These are phyloP conservation scores for Dynastes tityus DNA, from an alignment of 2,888 invertebrate species.

Conservation along the genomic window DNA sequence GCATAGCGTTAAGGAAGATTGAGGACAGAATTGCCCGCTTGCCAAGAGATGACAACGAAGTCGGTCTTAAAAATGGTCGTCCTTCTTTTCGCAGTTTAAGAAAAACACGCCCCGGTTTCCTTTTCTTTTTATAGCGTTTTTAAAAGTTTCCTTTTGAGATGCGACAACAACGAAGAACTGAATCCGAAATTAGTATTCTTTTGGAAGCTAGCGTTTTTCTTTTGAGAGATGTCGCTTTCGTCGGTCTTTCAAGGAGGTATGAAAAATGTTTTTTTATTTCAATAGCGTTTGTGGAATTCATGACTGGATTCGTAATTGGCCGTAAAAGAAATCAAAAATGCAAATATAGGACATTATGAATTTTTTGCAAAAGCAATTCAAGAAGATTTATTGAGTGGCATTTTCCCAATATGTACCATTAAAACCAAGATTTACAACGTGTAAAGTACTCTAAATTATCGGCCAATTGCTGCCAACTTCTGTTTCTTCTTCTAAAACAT, in stretches of 20 bases:
- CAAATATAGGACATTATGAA: background rate
- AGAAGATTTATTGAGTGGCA: no score
- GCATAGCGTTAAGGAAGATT: background rate
- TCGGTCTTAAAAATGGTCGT: constrained; percentile 8
- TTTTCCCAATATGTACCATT: no score
- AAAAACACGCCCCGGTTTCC: constrained; percentile 9
- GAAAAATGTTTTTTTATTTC: background rate
- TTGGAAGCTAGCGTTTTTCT: background rate
- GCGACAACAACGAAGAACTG: background rate
- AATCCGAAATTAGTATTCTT: constrained; percentile 13
- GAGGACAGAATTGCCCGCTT: background rate
- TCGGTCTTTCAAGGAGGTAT: no score
- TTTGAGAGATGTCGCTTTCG: background rate
- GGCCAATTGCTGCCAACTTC: no score
- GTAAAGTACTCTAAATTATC: no score
- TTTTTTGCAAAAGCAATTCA: no score
- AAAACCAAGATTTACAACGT: no score
- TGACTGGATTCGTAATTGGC: background rate
- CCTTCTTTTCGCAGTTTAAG: background rate
- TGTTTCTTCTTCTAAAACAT: no score
- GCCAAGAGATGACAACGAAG: background rate
- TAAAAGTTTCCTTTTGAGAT: constrained; percentile 18
- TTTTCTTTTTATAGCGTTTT: constrained; percentile 17
- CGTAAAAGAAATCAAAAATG: background rate
- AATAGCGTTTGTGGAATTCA: background rate